A percentile compares a stretch with the other conserved stretches of the same genome.
These are phyloP conservation scores for Mustela nigripes DNA, from an alignment of 2,113 vertebrate species.

Conservation along the genomic window DNA sequence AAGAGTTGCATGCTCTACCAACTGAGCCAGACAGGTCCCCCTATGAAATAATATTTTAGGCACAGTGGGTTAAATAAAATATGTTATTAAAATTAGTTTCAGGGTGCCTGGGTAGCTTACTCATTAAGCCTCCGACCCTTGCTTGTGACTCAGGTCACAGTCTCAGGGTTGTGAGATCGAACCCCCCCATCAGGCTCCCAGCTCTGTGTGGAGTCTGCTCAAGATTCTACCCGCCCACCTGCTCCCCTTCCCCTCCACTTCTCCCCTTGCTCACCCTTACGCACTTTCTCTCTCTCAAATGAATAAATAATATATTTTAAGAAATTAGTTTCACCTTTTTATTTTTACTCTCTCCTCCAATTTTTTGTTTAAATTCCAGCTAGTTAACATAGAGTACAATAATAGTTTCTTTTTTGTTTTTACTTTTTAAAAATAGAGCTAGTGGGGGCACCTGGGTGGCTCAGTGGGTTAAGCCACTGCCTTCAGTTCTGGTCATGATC, in stretches of 20 bases:
- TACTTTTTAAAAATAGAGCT: not conserved
- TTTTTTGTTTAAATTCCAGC: not conserved
- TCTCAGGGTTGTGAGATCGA: not conserved
- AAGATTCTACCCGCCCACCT: not conserved
- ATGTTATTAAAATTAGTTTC: constrained; percentile 17
- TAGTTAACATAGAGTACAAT: not conserved
- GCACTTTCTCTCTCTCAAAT: not conserved
- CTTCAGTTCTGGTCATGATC: too few relatives aligned
- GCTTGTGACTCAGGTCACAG: not conserved
- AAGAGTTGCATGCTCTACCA: not conserved
- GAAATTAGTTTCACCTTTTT: not conserved
- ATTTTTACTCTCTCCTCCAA: not conserved
- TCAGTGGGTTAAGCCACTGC: too few relatives aligned
- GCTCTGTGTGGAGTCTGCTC: not conserved
- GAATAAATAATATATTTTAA: not conserved
- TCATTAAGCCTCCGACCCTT: not conserved
- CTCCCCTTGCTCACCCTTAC: too few relatives aligned
- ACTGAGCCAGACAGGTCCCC: not conserved
- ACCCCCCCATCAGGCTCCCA: not conserved
- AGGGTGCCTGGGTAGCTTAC: not conserved
- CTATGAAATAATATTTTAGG: not conserved
- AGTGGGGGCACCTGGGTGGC: not conserved
- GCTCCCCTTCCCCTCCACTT: too few relatives aligned
- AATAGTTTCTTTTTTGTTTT: not conserved
- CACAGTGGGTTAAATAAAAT: not conserved